phyloP scores from a whole-genome alignment of 2,797 vertebrate genomes.

The Neosilurus mollespiculum region DNA sequence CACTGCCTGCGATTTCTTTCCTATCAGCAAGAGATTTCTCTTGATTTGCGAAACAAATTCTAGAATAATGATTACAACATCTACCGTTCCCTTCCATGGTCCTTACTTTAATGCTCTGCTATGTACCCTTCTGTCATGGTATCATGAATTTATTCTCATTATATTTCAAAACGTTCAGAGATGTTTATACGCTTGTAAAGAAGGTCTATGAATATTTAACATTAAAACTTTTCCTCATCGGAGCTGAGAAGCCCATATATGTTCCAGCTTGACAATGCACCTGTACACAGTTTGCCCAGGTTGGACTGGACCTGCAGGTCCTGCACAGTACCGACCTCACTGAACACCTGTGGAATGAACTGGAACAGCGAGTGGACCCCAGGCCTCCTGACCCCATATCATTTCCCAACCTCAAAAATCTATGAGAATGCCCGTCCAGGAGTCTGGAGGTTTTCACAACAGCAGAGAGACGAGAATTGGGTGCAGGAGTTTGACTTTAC shows the following conservation, averaged over 20 bases:
- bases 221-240: not conserved
- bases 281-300: not conserved
- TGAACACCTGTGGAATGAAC: not conserved
- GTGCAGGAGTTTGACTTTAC: too few relatives aligned
- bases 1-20: not conserved
- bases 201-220: not conserved
- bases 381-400: not conserved
- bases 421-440: not conserved
- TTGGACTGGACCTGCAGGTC: not conserved
- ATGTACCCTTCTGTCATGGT: not conserved
- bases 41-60: not conserved
- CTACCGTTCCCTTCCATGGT: not conserved
- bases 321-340: not conserved
- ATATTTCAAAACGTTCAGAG: too few relatives aligned
- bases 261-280: not conserved
- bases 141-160: not conserved
- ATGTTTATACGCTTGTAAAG: too few relatives aligned
- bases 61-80: not conserved
- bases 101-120: not conserved
- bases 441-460: not conserved
- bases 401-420: not conserved
- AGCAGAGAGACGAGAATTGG: not conserved
- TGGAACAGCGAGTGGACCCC: not conserved
- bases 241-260: too few relatives aligned
- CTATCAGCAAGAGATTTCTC: not conserved